Percentiles rank a stretch among this genome's conserved stretches.
phyloP scores from a whole-genome alignment of 2,113 vertebrate genomes.

The Bubo blakistoni region DNA sequence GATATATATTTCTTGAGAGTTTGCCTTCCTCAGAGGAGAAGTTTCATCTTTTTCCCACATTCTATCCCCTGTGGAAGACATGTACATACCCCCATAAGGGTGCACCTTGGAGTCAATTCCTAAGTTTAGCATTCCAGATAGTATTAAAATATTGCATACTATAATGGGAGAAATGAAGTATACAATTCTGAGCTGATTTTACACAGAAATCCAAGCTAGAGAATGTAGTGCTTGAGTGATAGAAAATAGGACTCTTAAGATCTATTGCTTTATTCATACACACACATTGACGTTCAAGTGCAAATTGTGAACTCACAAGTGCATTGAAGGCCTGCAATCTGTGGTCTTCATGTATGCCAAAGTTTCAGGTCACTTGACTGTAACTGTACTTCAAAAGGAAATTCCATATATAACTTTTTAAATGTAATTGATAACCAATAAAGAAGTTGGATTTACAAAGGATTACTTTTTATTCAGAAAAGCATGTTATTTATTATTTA shows the following conservation, averaged over 20 bases:
- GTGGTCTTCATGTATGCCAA: background rate
- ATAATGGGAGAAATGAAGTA: background rate
- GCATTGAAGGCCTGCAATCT: background rate
- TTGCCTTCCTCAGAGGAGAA: background rate
- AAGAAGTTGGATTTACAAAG: background rate
- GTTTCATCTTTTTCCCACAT: background rate
- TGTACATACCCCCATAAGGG: background rate
- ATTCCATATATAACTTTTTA: background rate
- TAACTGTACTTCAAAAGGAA: background rate
- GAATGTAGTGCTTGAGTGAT: background rate
- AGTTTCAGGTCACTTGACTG: background rate
- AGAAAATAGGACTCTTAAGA: background rate
- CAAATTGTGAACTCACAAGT: background rate
- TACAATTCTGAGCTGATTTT: background rate
- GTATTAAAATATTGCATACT: background rate
- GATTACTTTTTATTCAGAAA: background rate
- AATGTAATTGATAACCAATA: background rate
- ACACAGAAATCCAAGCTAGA: background rate
- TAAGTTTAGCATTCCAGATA: background rate
- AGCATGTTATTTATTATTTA: background rate
- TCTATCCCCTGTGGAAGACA: background rate
- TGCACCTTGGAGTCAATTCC: background rate
- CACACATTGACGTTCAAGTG: background rate
- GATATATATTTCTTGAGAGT: background rate
- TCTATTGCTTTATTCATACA: background rate